Evolutionary conservation across 2,113 vertebrate genomes (phyloP), one percentile per base, ranked within the genome.

Genomic region (Alaudala cheleensis): DNA sequence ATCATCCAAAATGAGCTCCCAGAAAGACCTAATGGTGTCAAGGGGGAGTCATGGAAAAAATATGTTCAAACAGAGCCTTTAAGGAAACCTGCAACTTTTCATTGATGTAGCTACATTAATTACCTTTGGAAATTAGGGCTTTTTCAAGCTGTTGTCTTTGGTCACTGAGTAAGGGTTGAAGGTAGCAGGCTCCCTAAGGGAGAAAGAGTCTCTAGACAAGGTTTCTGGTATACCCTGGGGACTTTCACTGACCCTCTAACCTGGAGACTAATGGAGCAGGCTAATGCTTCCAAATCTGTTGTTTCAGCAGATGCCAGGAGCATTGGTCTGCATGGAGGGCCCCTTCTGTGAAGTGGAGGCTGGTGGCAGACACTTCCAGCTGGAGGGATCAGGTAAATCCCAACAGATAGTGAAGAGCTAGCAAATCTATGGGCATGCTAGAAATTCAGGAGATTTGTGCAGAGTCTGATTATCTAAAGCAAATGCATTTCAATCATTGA

Each of bases 11-110:
- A 86, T 58, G 39, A 93, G 58, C 90, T 93, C 31, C 29, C 80
- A 94, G 91, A 42, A 90, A 90, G 81, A 88, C 37, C 67, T 67
- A 91, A 49, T 86, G 49, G 44, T 92, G 57, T 94, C 67, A 85
- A 44, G 58, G 49, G 37, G 47, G 24, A 85, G 8, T 77, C 16
- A 49, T 34, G 58, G 79, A 82, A 92, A 88, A 96, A 80, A 44
- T 47, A 53, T 10, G 7, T 74, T 86, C 60, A 61, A 91, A 53
- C 17, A 88, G 51, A 73, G 53, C 54, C 53, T 96, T 78, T 85
- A 62, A 92, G 69, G 44, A 79, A 88, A 61, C 20, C 20, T 0
- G 0, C 24, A 70, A 62, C 42, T 86, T 82, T 42, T 49, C 10
- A 67, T 67, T 66, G 67, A 39, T 5, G 5, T 19, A 39, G 16